Conservation (phyloP, 2,888 invertebrate genomes). For the Seira musarum region DNA sequence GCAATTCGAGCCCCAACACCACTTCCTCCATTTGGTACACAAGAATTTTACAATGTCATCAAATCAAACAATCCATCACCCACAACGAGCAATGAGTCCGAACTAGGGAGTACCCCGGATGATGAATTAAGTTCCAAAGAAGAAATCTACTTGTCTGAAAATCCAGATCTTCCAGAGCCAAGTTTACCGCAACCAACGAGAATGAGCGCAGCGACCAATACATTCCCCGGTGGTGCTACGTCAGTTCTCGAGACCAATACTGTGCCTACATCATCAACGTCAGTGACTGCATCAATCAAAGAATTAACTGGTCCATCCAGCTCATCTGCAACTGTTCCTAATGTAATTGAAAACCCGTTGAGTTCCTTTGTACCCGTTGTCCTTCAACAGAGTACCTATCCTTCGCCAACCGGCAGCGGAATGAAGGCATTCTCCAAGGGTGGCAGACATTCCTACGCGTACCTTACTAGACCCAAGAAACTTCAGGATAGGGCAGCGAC, state of each 20-base stretch:
- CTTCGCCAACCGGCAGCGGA: slow-evolving; percentile 19
- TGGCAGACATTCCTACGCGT: slow-evolving; percentile 52
- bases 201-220: slow-evolving; percentile 15
- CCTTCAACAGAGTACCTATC: slow-evolving; percentile 23
- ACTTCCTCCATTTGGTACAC: slow-evolving; percentile 66
- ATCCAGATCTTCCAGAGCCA: slow-evolving; percentile 66
- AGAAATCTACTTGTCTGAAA: slow-evolving; percentile 65
- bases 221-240: slow-evolving; percentile 4
- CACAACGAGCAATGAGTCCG: slow-evolving; percentile 68
- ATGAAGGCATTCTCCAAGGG: slow-evolving; percentile 14
- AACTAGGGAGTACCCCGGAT: slow-evolving; percentile 66
- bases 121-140: slow-evolving; percentile 63
- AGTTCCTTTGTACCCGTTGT: slow-evolving; percentile 55
- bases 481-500: slow-evolving; percentile 58
- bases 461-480: slow-evolving; percentile 52
- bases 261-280: slow-evolving; percentile 36
- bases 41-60: slow-evolving; percentile 67
- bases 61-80: slow-evolving; percentile 68
- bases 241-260: slow-evolving; percentile 43
- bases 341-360: slow-evolving; percentile 46
- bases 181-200: slow-evolving; percentile 57
- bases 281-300: background rate
- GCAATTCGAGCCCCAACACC: slow-evolving; percentile 68
- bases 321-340: slow-evolving; percentile 27
- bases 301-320: slow-evolving; percentile 42